These are phyloP conservation scores for Drosophila repleta DNA, from an alignment of 1,140 invertebrate genomes.

Conservation along the genomic window DNA sequence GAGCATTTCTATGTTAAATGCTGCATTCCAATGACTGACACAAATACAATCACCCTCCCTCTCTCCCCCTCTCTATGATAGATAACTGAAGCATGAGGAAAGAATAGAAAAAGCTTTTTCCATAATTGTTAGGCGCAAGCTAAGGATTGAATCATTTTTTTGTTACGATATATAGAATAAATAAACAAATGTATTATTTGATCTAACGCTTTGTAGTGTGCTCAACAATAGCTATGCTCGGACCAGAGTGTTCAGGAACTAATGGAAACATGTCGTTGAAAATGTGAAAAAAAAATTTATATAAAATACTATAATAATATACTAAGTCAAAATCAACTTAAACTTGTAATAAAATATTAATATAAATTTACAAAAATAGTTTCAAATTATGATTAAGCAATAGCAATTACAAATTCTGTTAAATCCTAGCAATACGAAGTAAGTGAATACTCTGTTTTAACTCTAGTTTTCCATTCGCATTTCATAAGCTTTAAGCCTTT, in stretches of 20 bases:
- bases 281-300: not conserved
- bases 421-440: too few species aligned
- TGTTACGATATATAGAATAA: slow-evolving; percentile 15
- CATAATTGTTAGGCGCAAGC: slow-evolving; percentile 49
- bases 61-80: slow-evolving; percentile 4
- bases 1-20: not conserved
- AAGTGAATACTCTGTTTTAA: too few species aligned
- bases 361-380: too few species aligned
- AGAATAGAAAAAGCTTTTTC: slow-evolving; percentile 57
- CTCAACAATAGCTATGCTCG: slow-evolving; percentile 22
- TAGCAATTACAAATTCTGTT: too few species aligned
- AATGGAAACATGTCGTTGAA: not conserved
- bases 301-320: too few species aligned
- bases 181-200: slow-evolving; percentile 14
- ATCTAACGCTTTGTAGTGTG: slow-evolving; percentile 30
- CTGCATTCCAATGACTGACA: not conserved
- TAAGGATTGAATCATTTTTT: slow-evolving; percentile 12
- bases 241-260: not conserved
- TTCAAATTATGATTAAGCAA: too few species aligned
- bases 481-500: too few species aligned
- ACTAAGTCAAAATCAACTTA: too few species aligned
- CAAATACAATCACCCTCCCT: slow-evolving; percentile 8
- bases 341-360: too few species aligned
- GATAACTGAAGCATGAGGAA: slow-evolving; percentile 13
- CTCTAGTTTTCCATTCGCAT: too few species aligned